Evolutionary conservation across 2,888 invertebrate species (phyloP).

Genomic region (Papilio gigon): DNA sequence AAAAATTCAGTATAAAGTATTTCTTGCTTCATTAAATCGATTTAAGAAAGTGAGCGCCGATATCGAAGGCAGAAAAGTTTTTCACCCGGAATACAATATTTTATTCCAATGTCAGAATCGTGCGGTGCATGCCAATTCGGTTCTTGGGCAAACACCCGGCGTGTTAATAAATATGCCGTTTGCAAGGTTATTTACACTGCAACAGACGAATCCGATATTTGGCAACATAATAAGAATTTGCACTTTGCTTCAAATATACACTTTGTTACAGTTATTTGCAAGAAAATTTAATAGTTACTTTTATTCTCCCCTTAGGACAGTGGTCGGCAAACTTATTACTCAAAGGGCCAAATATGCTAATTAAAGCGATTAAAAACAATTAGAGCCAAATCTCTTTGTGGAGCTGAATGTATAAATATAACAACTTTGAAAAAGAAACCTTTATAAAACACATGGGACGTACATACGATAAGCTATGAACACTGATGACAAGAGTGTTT

Average conservation of each 20-base stretch:
- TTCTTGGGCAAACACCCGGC: constrained; percentile 12
- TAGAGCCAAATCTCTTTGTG: too few species aligned
- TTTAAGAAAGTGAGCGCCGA: constrained; percentile 27
- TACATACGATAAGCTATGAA: too few species aligned
- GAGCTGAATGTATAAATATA: too few species aligned
- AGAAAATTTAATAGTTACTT: background rate
- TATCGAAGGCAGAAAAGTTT: constrained; percentile 20
- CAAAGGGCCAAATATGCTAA: too few species aligned
- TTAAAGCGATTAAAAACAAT: too few species aligned
- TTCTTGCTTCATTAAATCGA: background rate
- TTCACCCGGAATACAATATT: constrained; percentile 29
- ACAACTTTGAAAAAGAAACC: too few species aligned
- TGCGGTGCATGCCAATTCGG: constrained; percentile 22
- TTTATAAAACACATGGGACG: too few species aligned
- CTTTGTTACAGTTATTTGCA: background rate
- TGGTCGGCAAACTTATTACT: too few species aligned
- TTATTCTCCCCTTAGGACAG: background rate
- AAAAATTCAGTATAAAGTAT: constrained; percentile 2
- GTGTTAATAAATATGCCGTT: constrained; percentile 28
- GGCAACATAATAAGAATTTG: background rate
- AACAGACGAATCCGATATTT: constrained; percentile 2
- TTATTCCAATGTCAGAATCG: constrained; percentile 28
- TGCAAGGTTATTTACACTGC: constrained; percentile 22
- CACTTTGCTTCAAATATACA: background rate
- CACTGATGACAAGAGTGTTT: too few species aligned